Conservation (phyloP, 2,888 invertebrate species). For the Germaria angustata region DNA sequence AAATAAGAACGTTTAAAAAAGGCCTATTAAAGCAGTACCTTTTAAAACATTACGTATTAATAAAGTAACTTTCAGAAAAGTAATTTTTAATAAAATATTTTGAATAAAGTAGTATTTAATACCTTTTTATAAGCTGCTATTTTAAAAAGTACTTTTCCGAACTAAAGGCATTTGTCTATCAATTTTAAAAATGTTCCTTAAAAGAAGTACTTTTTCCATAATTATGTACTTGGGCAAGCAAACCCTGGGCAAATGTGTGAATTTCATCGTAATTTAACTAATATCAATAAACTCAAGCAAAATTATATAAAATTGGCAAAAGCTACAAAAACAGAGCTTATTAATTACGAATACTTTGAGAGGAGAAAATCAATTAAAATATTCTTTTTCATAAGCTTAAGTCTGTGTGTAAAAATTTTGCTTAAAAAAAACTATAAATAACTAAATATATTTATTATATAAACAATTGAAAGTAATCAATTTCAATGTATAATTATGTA, state of each 20-base stretch:
- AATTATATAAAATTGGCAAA: neutral
- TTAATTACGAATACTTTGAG: neutral
- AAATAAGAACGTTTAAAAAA: no score
- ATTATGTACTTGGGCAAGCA: neutral
- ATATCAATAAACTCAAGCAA: neutral
- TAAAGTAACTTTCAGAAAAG: no score
- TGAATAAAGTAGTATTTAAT: no score
- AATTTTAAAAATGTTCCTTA: no score
- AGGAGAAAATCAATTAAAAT: neutral
- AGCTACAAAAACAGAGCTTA: neutral
- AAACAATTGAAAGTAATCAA: neutral
- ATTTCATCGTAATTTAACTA: neutral
- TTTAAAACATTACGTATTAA: no score
- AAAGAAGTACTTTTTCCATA: neutral
- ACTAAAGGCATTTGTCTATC: no score
- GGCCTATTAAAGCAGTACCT: no score
- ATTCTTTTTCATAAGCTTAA: neutral
- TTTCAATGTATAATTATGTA: slow-evolving; percentile 59
- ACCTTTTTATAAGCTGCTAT: no score
- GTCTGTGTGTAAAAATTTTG: neutral
- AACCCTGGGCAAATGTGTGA: neutral
- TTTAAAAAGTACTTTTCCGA: no score
- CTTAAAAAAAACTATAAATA: neutral
- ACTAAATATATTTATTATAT: slow-evolving; percentile 39
- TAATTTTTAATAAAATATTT: no score